Evolutionary conservation across 2,888 invertebrate species (phyloP).

Genomic region (Eumerus sabulonum): DNA sequence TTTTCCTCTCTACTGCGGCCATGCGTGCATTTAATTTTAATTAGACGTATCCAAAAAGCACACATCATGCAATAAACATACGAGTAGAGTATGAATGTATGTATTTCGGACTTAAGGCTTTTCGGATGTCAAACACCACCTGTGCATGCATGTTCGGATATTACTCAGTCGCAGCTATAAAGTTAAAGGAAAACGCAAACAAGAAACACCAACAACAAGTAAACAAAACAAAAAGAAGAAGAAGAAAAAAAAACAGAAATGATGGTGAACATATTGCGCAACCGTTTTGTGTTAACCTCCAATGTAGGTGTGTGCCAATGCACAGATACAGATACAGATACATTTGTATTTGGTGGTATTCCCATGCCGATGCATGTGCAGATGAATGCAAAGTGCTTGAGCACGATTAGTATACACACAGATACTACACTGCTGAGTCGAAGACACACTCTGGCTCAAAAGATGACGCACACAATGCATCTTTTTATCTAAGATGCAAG

Average conservation of each 20-base stretch:
- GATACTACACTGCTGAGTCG: conserved; percentile 17
- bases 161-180: conserved; percentile 15
- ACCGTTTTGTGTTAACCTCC: conserved; percentile 60
- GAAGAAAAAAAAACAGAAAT: conserved; percentile 37
- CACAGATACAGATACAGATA: conserved; percentile 23
- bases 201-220: not conserved
- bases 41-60: conserved; percentile 15
- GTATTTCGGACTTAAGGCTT: too few relatives aligned
- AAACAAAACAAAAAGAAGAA: too few relatives aligned
- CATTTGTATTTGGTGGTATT: too few relatives aligned
- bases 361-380: too few relatives aligned
- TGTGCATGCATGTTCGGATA: conserved; percentile 54
- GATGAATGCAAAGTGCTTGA: too few relatives aligned
- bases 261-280: conserved; percentile 59
- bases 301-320: conserved; percentile 63
- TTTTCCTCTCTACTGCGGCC: conserved; percentile 9
- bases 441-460: conserved; percentile 14
- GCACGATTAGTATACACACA: conserved; percentile 8
- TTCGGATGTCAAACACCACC: conserved; percentile 32
- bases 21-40: conserved; percentile 61
- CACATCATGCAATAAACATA: too few relatives aligned
- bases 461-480: not conserved
- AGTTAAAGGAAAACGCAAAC: conserved; percentile 23
- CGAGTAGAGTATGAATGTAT: too few relatives aligned
- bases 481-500: not conserved